These are phyloP conservation scores for Grammomys surdaster DNA, from an alignment of 2,113 vertebrate genomes.

Conservation along the genomic window DNA sequence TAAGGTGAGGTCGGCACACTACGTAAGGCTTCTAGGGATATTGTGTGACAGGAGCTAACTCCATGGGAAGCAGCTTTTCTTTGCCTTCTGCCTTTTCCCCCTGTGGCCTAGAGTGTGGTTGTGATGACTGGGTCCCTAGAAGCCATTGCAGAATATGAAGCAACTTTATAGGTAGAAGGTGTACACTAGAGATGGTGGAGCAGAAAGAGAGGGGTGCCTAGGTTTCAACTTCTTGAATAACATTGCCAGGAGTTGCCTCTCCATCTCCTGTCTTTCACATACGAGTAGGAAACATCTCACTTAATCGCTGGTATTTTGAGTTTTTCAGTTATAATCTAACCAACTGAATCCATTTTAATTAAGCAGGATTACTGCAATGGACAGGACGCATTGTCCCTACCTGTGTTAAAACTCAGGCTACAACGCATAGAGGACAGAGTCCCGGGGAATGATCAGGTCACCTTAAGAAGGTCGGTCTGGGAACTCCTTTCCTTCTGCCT, in stretches of 20 bases:
- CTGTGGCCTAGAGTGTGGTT: background rate
- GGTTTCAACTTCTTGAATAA: background rate
- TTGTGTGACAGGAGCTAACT: background rate
- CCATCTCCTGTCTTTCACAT: background rate
- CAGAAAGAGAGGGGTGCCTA: background rate
- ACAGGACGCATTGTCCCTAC: background rate
- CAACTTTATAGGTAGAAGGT: background rate
- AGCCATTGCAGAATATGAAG: background rate
- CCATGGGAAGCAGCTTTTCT: background rate
- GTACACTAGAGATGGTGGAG: background rate
- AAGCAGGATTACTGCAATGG: background rate
- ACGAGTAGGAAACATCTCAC: background rate
- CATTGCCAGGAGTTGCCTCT: background rate
- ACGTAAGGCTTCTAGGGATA: background rate
- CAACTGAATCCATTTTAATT: background rate
- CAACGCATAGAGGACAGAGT: background rate
- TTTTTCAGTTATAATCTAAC: background rate
- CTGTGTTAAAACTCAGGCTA: background rate
- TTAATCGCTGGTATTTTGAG: background rate
- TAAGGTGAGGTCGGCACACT: background rate
- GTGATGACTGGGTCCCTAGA: background rate
- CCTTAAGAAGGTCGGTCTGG: background rate
- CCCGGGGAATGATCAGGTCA: background rate
- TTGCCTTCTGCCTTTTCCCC: background rate
- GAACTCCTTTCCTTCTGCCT: background rate